Base-by-base conservation (phyloP, 2,797 vertebrate species). In the Taeniopygia guttata region DNA sequence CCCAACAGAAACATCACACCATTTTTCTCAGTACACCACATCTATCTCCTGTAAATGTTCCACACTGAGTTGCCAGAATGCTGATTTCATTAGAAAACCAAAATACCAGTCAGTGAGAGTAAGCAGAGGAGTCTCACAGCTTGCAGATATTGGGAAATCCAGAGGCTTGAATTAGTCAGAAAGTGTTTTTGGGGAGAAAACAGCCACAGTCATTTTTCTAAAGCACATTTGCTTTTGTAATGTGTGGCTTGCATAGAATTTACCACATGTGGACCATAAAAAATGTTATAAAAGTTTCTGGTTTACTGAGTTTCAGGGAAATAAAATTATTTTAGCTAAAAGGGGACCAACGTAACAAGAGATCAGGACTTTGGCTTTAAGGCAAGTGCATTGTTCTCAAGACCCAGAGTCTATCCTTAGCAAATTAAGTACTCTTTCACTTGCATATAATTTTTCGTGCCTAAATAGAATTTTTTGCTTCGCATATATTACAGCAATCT, bases 1-100 rank as follows among this genome's bases (percentile, higher is more conserved):
- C 68, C 78, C 55, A 87, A 20, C 36, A 64, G 89, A 95, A 90
- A 74, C 87, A 81, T 93, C 79, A 73, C 46, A 63, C 84, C 40
- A 66, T 40, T 81, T 91, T 94, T 91, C 91, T 92, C 69, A 88
- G 93, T 89, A 84, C 84, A 86, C 40, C 7, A 2, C 62, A 75
- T 94, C 92, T 83, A 34, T 80, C 54, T 85, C 66, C 78, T 72
- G 67, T 77, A 83, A 90, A 85, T 69, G 72, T 66, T 93, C 84
- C 51, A 55, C 82, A 84, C 78, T 4, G 0, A 87, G 89, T 86
- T 95, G 76, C 92, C 93, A 95, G 76, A 94, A 91, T 43, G 84
- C 51, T 95, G 78, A 94, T 95, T 95, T 95, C 79, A 91, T 95
- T 96, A 93, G 84, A 75, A 95, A 86, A 56, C 66, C 68, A 80